These are phyloP conservation scores for Cantharis lateralis DNA, from an alignment of 2,888 invertebrate species.

Conservation along the genomic window DNA sequence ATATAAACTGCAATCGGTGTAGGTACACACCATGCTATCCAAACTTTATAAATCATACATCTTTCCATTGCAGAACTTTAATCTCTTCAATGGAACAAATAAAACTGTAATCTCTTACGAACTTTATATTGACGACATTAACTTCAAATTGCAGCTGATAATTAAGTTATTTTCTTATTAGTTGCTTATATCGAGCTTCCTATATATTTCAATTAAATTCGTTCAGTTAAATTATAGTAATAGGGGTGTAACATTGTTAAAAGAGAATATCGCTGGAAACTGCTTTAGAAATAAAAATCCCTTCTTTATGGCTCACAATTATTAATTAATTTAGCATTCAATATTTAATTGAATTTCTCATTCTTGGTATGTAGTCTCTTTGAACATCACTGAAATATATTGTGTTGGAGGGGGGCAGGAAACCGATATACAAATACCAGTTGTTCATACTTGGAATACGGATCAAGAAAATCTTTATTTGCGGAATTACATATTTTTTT, in stretches of 20 bases:
- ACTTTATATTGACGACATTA: not conserved
- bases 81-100: not conserved
- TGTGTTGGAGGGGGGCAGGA: not conserved
- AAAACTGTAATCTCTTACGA: not conserved
- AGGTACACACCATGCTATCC: slow-evolving; percentile 11
- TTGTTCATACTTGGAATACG: not conserved
- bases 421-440: not conserved
- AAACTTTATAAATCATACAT: not conserved
- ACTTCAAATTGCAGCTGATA: not conserved
- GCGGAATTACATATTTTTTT: not conserved
- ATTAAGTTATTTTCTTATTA: slow-evolving; percentile 5
- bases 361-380: too few species aligned
- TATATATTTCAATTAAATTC: slow-evolving; percentile 1
- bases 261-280: not conserved
- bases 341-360: not conserved
- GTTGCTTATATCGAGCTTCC: not conserved
- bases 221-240: not conserved
- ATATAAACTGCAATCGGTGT: slow-evolving; percentile 21
- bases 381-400: not conserved
- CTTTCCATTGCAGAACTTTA: not conserved
- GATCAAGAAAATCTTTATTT: too few species aligned
- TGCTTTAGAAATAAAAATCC: not conserved
- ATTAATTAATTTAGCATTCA: not conserved
- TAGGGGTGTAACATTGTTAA: not conserved
- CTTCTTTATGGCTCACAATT: not conserved